Evolutionary conservation across 2,888 invertebrate species (phyloP), one percentile per base, ranked within the genome.

Genomic region (Nipponacmea schrenckii): DNA sequence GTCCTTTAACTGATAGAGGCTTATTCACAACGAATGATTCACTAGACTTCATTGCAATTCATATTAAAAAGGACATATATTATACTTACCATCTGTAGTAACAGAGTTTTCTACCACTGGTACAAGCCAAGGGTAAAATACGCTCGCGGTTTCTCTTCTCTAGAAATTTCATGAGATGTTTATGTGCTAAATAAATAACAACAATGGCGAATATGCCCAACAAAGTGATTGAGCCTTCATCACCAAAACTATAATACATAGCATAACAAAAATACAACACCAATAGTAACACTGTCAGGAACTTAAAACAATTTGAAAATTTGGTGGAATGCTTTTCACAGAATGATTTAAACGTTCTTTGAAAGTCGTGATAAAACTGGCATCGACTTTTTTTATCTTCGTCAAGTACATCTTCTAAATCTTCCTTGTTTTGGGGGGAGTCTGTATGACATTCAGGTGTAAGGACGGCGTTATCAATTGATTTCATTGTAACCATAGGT

Each of bases 241-340:
- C 46, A 5, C 66, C 66, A 66, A 66, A 66, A 20, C 46, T 24
- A 17, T 44, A 46, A 45, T 66, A 66, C 66, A 66, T 66, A 26
- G 66, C 66, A 26, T 66, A 66, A 44, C 66, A 31, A 66, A 66
- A 66, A 44, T 66, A 66, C 20, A 17, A 17, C 10, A 66, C 17
- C 39, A 44, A 66, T 10, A 66, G 20, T 7, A 45, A 17, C 44
- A 66, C 17, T 2, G 46, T 15, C 15, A 66, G 14, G 12, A 46
- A 45, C 20, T 66, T 66, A 12, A 66, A 26, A 20, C 14, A 26
- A 31, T 27, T 27, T 17, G 64, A 64, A 17, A 64, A 27, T 1
- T 31, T 20, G 15, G 2, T 26, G 10, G 39, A 24, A 8, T 17
- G 31, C 26, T 26, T 64, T 17, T 39, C 17, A 31, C 26, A 64